Base-by-base conservation (phyloP, 2,113 vertebrate genomes). In the Triplophysa tibetana region DNA sequence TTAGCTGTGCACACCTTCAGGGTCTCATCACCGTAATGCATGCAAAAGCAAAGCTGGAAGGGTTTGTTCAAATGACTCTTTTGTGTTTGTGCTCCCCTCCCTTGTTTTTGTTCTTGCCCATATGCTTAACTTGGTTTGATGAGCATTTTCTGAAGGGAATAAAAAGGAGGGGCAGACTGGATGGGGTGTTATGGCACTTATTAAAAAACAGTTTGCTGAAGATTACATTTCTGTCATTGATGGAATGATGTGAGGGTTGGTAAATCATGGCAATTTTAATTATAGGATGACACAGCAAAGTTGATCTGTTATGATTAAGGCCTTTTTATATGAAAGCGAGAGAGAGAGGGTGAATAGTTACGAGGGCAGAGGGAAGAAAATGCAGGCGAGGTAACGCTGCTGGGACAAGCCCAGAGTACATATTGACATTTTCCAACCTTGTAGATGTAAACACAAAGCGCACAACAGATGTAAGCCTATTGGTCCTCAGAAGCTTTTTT, bases 121-220 rank as follows among this genome's bases (percentile, higher is more conserved):
- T 92, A 92, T 92, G 91, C 87, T 91, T 84, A 38, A 87, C 83
- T 86, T 88, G 89, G 87, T 89, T 90, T 90, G 86, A 90, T 92
- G 89, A 90, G 88, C 75, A 83, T 89, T 91, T 91, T 89, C 90
- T 91, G 89, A 89, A 90, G 85, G 87, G 85, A 89, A 90, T 84
- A 86, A 85, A 86, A 69, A 75, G 78, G 77, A 79, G 80, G 79
- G 70, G 21, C 29, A 75, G 75, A 82, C 21, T 58, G 10, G 70
- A 29, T 16, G 48, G 21, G 67, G 45, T 33, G 21, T 33, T 13
- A 12, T 38, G 56, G 21, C 24, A 64, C 33, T 38, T 38, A 38
- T 38, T 38, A 38, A 38, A 38, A 38, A 38, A 54, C n/a, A 11
- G 11, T 45, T 45, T 45, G 43, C 43, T 45, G 11, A 45, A 45